Base-by-base conservation (phyloP, 2,113 vertebrate genomes). In the Oceanites oceanicus region DNA sequence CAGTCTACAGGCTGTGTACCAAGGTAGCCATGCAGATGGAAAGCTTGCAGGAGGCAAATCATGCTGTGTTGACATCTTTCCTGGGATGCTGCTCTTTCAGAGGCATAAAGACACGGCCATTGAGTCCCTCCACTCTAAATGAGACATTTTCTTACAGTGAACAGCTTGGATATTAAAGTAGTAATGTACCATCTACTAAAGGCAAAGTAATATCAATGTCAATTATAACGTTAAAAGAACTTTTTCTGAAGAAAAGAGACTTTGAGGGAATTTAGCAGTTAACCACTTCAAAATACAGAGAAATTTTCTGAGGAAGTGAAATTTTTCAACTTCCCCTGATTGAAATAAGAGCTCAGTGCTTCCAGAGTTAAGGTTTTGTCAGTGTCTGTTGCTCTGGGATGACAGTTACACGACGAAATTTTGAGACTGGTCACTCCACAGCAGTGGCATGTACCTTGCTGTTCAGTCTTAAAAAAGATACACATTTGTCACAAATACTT, bases 121-220 rank as follows among this genome's bases (percentile, higher is more conserved):
- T 65, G 94, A 93, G 52, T 70, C 27, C 14, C 44, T 68, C 25
- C 55, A 12, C 55, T 71, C 65, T 23, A 75, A 88, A 87, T 49
- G 45, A 89, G 73, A 71, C 30, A 50, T 81, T 87, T 84, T 65
- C 68, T 63, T 81, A n/a, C 68, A 52, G 27, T 38, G 65, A 94
- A 82, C 62, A 96, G 65, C 70, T 91, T 85, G 88, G 58, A 62
- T 50, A 52, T 77, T 94, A 85, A 78, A 73, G 91, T n/a, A 86
- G 45, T 11, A 94, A 82, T 66, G 71, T 58, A 77, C 29, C 47
- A 30, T 74, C 86, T 93, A 94, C 68, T 56, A 61, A 81, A 87
- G 34, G 27, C 61, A 84, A 92, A 95, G 68, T 45, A 83, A 75
- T 73, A 74, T 7, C 6, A 2, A 34, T 75, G 40, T 52, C 20